These are phyloP conservation scores for Liodrosophila aerea DNA, from an alignment of 2,888 invertebrate genomes.

Conservation along the genomic window DNA sequence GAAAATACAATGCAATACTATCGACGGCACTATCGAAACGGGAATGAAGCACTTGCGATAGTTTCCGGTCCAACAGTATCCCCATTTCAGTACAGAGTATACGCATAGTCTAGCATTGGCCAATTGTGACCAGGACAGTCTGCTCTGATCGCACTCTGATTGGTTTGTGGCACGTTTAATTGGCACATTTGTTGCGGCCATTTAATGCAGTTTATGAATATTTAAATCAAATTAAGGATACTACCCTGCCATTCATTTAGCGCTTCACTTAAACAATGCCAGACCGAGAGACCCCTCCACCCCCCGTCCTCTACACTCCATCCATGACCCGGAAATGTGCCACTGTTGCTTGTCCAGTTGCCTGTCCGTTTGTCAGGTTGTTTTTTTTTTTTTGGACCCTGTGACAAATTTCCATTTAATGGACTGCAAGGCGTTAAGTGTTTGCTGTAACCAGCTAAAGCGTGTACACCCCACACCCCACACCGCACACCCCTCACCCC, in stretches of 20 bases:
- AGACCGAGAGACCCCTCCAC: too few species aligned
- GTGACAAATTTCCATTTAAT: slow-evolving; percentile 75
- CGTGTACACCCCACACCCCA: slow-evolving; percentile 6
- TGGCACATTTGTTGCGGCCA: slow-evolving; percentile 68
- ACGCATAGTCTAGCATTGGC: neutral
- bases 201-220: slow-evolving; percentile 77
- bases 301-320: too few species aligned
- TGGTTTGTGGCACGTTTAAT: slow-evolving; percentile 57
- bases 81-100: slow-evolving; percentile 11
- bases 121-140: too few species aligned
- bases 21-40: too few species aligned
- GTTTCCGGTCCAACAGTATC: too few species aligned
- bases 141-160: slow-evolving; percentile 36
- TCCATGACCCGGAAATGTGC: neutral
- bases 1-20: too few species aligned
- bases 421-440: slow-evolving; percentile 77
- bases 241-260: slow-evolving; percentile 62
- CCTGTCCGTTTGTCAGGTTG: slow-evolving; percentile 30
- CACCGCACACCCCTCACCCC: neutral
- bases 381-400: slow-evolving; percentile 17
- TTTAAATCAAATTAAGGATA: slow-evolving; percentile 74
- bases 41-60: too few species aligned
- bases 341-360: slow-evolving; percentile 14
- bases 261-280: slow-evolving; percentile 44
- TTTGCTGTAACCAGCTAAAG: slow-evolving; percentile 68